Conservation (phyloP, 92 coral and sea anemone genomes). For the Blastomussa wellsi region DNA sequence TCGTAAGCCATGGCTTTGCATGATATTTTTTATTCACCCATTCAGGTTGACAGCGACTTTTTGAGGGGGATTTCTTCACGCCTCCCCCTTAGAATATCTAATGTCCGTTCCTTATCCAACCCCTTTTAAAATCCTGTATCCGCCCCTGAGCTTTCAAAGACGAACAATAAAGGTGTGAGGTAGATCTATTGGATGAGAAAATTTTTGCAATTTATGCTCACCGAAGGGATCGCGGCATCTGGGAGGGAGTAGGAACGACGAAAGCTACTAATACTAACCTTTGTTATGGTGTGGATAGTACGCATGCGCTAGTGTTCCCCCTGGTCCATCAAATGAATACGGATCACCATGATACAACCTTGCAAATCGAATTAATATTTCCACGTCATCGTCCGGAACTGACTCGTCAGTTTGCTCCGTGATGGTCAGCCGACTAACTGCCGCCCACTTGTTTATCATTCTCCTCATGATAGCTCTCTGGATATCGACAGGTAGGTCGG, state of each 20-base stretch:
- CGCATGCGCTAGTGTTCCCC: conserved; percentile 87
- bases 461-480: conserved; percentile 53
- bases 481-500: conserved; percentile 53
- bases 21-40: too few species aligned
- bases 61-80: too few species aligned
- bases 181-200: too few species aligned
- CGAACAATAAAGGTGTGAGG: too few species aligned
- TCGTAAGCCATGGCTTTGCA: too few species aligned
- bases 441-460: conserved; percentile 68
- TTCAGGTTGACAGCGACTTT: too few species aligned
- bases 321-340: conserved; percentile 76
- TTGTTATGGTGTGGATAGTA: conserved; percentile 73
- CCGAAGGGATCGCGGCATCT: too few species aligned
- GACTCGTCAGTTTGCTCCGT: conserved; percentile 48
- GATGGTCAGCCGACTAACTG: conserved; percentile 48
- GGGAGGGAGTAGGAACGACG: neutral
- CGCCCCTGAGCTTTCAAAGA: too few species aligned
- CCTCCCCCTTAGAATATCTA: too few species aligned
- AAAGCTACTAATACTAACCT: conserved; percentile 41
- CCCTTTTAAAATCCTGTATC: too few species aligned
- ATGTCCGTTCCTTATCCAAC: too few species aligned
- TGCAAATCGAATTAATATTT: conserved; percentile 66
- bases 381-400: conserved; percentile 64
- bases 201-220: too few species aligned
- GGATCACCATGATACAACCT: conserved; percentile 63